Percentiles rank a stretch among this genome's conserved stretches.
These are phyloP conservation scores for Spheniscus humboldti DNA, from an alignment of 2,797 vertebrate genomes.

Conservation along the genomic window DNA sequence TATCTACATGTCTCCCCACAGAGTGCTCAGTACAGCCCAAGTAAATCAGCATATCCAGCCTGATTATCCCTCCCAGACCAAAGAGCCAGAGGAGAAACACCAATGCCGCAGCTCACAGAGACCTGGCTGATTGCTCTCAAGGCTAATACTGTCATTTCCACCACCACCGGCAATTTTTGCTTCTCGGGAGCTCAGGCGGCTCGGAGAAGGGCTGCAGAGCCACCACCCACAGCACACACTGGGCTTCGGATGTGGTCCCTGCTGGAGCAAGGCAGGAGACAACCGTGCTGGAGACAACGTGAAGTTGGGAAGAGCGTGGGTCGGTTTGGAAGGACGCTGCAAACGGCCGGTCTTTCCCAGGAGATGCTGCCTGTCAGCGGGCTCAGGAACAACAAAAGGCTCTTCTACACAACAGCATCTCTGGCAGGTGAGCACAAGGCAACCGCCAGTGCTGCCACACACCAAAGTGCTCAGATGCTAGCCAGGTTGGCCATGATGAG, in stretches of 20 bases:
- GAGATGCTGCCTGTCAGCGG: background rate
- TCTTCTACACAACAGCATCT: background rate
- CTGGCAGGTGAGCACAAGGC: background rate
- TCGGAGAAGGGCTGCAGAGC: background rate
- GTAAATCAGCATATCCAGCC: background rate
- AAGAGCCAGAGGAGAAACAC: background rate
- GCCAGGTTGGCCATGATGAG: background rate
- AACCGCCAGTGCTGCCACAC: fast-evolving
- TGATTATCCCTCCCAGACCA: background rate
- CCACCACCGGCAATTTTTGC: background rate
- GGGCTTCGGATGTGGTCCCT: fast-evolving
- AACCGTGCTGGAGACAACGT: fast-evolving
- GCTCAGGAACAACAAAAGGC: background rate
- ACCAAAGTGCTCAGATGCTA: fast-evolving
- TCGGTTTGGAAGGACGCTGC: background rate
- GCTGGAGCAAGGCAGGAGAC: fast-evolving
- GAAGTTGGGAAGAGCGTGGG: background rate
- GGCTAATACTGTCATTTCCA: background rate
- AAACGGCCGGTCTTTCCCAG: fast-evolving
- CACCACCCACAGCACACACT: background rate
- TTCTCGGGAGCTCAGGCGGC: background rate
- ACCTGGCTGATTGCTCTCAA: background rate
- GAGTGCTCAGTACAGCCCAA: background rate
- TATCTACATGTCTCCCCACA: background rate
- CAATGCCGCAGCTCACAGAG: background rate